phyloP scores from a whole-genome alignment of 2,888 invertebrate species.

The Coelinius sp. region DNA sequence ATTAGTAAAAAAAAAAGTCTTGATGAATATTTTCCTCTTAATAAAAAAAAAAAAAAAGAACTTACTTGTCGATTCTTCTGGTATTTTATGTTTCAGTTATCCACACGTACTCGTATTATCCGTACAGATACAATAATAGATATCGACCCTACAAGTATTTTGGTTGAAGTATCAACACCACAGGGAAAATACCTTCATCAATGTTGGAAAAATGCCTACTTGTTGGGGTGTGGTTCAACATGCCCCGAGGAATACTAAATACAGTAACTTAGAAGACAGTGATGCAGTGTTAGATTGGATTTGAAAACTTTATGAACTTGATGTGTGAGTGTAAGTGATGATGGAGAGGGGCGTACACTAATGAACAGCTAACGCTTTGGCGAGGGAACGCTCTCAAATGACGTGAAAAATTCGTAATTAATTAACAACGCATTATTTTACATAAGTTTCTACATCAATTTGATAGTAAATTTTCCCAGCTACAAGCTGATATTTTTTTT shows the following conservation, averaged over 20 bases:
- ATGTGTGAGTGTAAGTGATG: background rate
- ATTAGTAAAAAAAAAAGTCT: too few species aligned
- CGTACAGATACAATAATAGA: slow-evolving; percentile 22
- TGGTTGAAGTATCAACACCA: background rate
- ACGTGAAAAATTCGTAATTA: too few species aligned
- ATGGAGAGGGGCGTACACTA: too few species aligned
- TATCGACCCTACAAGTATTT: slow-evolving; percentile 20
- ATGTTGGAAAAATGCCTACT: background rate
- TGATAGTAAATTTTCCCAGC: too few species aligned
- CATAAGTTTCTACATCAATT: too few species aligned
- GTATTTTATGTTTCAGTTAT: slow-evolving; percentile 56
- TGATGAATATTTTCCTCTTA: too few species aligned
- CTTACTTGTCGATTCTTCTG: background rate
- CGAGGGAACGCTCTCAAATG: too few species aligned
- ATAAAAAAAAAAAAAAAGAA: slow-evolving; percentile 5
- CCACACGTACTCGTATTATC: slow-evolving; percentile 53
- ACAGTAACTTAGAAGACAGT: background rate
- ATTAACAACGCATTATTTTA: too few species aligned
- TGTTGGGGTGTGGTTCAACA: background rate
- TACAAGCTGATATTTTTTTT: too few species aligned
- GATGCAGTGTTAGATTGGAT: background rate
- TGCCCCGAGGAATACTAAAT: background rate
- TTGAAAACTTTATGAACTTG: background rate
- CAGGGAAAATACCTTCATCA: background rate
- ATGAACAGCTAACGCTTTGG: too few species aligned